phyloP scores from a whole-genome alignment of 2,888 invertebrate species.

The Megaustenia siamemsis region DNA sequence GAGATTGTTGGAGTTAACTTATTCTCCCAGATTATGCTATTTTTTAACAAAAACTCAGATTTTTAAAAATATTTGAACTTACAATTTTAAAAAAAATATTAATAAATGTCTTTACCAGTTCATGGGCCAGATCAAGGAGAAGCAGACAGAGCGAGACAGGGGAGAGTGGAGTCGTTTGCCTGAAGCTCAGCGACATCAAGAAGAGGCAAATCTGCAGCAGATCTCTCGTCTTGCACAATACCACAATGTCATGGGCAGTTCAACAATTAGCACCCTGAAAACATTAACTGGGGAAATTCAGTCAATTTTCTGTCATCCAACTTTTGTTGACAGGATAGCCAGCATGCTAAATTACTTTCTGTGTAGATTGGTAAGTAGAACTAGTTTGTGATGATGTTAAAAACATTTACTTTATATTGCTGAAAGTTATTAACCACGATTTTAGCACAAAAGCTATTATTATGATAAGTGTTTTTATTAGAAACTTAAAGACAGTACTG shows the following conservation, averaged over 20 bases:
- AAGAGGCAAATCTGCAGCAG: slow-evolving; percentile 81
- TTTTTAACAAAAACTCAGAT: no score
- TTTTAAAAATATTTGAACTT: no score
- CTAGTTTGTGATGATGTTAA: no score
- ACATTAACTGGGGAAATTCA: slow-evolving; percentile 75
- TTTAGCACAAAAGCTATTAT: no score
- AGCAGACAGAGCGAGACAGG: slow-evolving; percentile 86
- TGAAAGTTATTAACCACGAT: no score
- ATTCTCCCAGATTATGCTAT: no score
- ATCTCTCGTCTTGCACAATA: slow-evolving; percentile 90
- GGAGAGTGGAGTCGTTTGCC: slow-evolving; percentile 88
- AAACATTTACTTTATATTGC: no score
- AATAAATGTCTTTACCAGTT: slow-evolving; percentile 65
- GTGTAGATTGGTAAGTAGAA: slow-evolving; percentile 85
- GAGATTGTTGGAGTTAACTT: no score
- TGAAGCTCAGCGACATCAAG: slow-evolving; percentile 86
- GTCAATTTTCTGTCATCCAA: slow-evolving; percentile 91
- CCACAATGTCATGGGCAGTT: slow-evolving; percentile 93
- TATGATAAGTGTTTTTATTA: no score
- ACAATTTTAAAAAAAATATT: no score
- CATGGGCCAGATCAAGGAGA: slow-evolving; percentile 91
- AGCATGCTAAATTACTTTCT: slow-evolving; percentile 97
- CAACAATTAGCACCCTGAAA: slow-evolving; percentile 91
- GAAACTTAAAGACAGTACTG: no score
- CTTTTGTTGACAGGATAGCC: slow-evolving; percentile 94